A percentile compares a stretch with the other conserved stretches of the same genome.
Evolutionary conservation across 2,888 invertebrate species (phyloP).

Genomic region (Erebia palarica): DNA sequence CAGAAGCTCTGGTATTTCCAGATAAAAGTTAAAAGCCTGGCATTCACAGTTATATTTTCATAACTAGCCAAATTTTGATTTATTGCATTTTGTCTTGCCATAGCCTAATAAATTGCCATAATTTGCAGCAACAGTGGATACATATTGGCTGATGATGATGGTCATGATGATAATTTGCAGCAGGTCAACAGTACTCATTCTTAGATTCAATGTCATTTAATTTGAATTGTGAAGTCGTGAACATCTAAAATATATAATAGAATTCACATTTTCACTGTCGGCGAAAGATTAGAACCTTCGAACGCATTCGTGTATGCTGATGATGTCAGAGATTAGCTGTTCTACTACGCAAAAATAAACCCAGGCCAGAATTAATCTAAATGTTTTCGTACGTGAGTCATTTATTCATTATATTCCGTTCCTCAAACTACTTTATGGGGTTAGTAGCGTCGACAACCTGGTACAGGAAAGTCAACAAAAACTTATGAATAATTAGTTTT

Average conservation of each 20-base stretch:
- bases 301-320: constrained; percentile 35
- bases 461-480: neutral
- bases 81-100: too few relatives aligned
- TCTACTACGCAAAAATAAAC: constrained; percentile 49
- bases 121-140: too few relatives aligned
- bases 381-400: constrained; percentile 52
- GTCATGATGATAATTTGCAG: too few relatives aligned
- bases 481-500: neutral
- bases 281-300: constrained; percentile 3
- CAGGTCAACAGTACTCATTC: neutral
- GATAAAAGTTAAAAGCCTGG: too few relatives aligned
- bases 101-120: too few relatives aligned
- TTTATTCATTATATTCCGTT: constrained; percentile 37
- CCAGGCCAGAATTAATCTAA: constrained; percentile 38
- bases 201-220: neutral
- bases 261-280: constrained; percentile 1
- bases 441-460: constrained; percentile 3
- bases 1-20: too few relatives aligned
- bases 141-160: too few relatives aligned
- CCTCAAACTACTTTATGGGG: neutral
- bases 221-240: neutral
- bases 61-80: too few relatives aligned
- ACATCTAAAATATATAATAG: neutral
- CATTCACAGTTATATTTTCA: too few relatives aligned
- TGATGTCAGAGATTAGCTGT: constrained; percentile 44